A percentile compares a stretch with the other conserved stretches of the same genome.
Conservation (phyloP, 2,888 invertebrate genomes). For the Drosophila mimica region DNA sequence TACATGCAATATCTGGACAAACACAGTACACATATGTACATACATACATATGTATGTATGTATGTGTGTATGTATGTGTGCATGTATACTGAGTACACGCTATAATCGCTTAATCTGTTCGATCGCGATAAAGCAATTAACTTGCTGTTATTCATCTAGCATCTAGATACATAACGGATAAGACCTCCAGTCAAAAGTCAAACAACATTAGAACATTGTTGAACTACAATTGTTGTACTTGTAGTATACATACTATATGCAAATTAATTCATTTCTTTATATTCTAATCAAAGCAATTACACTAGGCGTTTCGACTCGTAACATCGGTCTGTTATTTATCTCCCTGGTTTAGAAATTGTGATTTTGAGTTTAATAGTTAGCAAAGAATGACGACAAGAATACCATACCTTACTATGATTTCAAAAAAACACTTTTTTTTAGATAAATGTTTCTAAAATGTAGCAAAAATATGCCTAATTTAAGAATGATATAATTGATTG, state of each 20-base stretch:
- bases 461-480: background rate
- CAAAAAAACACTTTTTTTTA: background rate
- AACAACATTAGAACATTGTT: background rate
- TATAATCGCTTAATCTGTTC: constrained; percentile 25
- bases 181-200: background rate
- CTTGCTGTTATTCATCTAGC: constrained; percentile 20
- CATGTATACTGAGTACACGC: background rate
- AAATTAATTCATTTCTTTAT: background rate
- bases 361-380: background rate
- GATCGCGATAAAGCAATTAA: constrained; percentile 39
- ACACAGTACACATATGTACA: background rate
- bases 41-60: background rate
- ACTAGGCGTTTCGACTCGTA: background rate
- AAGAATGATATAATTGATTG: background rate
- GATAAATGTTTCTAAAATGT: background rate
- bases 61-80: background rate
- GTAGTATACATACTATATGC: background rate
- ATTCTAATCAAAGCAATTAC: constrained; percentile 6
- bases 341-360: background rate
- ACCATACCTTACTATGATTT: background rate
- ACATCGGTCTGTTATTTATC: background rate
- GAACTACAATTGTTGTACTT: background rate
- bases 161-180: background rate
- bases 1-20: constrained; percentile 2
- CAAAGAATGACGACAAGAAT: background rate